Base-by-base conservation (phyloP, 2,888 invertebrate species). In the Epistrophella euchroma region DNA sequence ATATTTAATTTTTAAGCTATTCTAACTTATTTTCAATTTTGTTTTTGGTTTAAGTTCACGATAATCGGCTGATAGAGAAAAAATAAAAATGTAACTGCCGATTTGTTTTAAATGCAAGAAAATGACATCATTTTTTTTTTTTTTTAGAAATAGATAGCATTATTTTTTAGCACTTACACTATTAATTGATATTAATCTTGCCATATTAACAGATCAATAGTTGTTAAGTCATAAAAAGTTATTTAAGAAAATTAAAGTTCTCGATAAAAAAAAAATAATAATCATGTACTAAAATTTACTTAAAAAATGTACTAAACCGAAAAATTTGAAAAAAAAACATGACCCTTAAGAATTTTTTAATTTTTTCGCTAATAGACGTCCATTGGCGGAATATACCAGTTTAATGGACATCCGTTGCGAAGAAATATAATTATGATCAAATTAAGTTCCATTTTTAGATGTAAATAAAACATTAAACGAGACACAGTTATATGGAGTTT, bases 141-240 rank as follows among this genome's bases (percentile, higher is more conserved):
- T 71, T 72, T 78, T 37, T 52, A 52, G 43, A 17, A 22, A 35
- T 83, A 75, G 66, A 56, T 68, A 79, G 71, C 66, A 72, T 75
- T 75, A 72, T 28, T 50, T 62, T 76, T 73, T 75, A 83, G 75
- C 75, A 79, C 75, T 72, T 78, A 83, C 76, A 83, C 71, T 47
- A 55, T 60, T 81, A 84, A 79, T 87, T 84, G 80, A 85, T 91
- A 91, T 91, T 91, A 92, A 91, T 92, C 91, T 91, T 91, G 91
- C 91, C 91, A 91, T 92, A 92, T 91, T 91, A 91, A 92, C 91
- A 90, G 90, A 89, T 43, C 72, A 78, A 40, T 87, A 87, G 83
- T 45, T 79, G 35, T 62, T 87, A 79, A 83, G 83, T 50, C 50
- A 56, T 45, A 9, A 9, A 50, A 32, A 19, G 15, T 58, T 72